Conservation (phyloP, 2,113 vertebrate species). For the Shinisaurus crocodilurus region DNA sequence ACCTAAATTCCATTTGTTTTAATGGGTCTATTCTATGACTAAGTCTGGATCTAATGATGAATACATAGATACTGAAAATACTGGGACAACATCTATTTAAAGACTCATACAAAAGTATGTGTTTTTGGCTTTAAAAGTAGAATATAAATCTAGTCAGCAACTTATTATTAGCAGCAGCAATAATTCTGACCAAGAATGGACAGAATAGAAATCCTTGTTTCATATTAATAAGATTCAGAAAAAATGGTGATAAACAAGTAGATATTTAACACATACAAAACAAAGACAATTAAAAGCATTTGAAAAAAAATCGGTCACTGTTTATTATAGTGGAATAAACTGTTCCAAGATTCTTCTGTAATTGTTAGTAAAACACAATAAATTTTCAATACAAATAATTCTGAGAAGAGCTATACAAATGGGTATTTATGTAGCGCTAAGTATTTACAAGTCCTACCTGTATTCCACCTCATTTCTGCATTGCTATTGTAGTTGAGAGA, state of each 20-base stretch:
- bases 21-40: background rate
- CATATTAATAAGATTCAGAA: background rate
- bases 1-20: background rate
- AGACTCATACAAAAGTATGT: background rate
- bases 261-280: background rate
- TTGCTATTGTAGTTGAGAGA: background rate
- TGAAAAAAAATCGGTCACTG: background rate
- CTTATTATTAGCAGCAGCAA: background rate
- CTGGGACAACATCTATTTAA: background rate
- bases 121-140: background rate
- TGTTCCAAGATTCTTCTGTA: conserved; percentile 13
- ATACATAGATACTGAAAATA: background rate
- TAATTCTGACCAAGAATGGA: background rate
- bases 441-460: conserved; percentile 2
- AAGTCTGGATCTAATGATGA: background rate
- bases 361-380: background rate
- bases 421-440: background rate
- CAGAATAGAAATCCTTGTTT: background rate
- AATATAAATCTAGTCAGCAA: background rate
- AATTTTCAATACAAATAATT: conserved; percentile 12
- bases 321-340: conserved; percentile 1
- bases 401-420: conserved; percentile 11
- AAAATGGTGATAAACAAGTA: background rate
- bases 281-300: background rate
- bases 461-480: background rate